Base-by-base conservation (phyloP, 2,888 invertebrate genomes). In the Andrena marginata region DNA sequence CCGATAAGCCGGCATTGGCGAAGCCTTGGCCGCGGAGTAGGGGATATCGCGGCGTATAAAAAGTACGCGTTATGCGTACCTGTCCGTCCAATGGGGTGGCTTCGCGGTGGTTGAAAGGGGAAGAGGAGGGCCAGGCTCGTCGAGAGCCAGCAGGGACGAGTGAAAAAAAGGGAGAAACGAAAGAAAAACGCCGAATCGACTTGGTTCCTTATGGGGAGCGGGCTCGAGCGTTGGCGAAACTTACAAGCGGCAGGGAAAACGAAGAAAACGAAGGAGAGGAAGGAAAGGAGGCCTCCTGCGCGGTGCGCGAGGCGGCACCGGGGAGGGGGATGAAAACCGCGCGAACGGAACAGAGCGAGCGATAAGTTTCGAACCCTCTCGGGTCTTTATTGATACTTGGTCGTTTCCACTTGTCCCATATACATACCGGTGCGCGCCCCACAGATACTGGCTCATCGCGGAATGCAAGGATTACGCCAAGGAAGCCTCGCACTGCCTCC, bases 311-410 rank as follows among this genome's bases (percentile, higher is more conserved):
- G 10, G 60, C 7, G 51, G 5, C n/a, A 4, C 6, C 16, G 71
- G 10, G 13, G 1, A 42, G 35, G 33, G 73, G 86, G 59, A 87
- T 60, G 77, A 78, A 85, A 85, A 85, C 65, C 79, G 79, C 75
- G 77, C 74, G 83, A 78, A 76, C 70, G 86, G 56, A 70, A 82
- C 56, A 56, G 85, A 65, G 67, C 79, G 75, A 81, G 64, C 67
- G 89, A 88, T 89, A 88, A 89, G 84, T 89, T 89, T 88, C 88
- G 89, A 88, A 88, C 83, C 83, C 81, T 82, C 75, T 75, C 48
- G 84, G 77, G 71, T 75, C 84, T 89, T 88, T 86, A 89, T 83
- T 77, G 88, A 88, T 85, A 85, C 85, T 89, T 79, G 68, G 51
- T 70, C 80, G 69, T 89, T 79, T 89, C 83, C 84, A 88, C 83